Percentiles rank a stretch among this genome's conserved stretches.
phyloP scores from a whole-genome alignment of 2,797 vertebrate genomes.

The Anableps anableps region DNA sequence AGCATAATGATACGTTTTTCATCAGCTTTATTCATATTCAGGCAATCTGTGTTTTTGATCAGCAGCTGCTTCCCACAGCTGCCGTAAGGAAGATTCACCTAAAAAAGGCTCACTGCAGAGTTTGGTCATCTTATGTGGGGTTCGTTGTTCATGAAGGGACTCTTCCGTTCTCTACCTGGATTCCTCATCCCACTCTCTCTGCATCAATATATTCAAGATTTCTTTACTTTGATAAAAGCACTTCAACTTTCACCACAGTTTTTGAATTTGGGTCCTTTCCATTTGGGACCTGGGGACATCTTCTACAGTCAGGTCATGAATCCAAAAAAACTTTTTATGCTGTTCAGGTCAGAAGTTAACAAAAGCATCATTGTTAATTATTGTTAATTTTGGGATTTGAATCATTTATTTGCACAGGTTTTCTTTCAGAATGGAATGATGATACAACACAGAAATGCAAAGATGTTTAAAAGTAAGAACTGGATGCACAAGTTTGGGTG shows the following conservation, averaged over 20 bases:
- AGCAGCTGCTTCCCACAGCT: neutral
- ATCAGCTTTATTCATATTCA: neutral
- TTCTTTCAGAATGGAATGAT: neutral
- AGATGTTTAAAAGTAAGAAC: neutral
- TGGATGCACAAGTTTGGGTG: neutral
- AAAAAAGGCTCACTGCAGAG: neutral
- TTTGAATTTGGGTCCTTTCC: no score
- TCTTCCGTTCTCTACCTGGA: no score
- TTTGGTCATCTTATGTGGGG: neutral
- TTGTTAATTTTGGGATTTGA: neutral
- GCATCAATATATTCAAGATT: no score
- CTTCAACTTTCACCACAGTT: no score
- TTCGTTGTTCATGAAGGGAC: no score
- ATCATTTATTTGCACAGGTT: neutral
- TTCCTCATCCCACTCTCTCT: no score
- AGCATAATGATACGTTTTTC: neutral
- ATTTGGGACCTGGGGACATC: no score
- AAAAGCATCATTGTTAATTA: neutral
- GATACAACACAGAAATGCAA: neutral
- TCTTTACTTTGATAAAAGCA: no score
- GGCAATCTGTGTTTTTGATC: neutral
- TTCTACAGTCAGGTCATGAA: neutral
- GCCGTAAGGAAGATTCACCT: neutral
- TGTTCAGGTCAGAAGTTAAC: neutral
- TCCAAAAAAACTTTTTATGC: neutral